Conservation (phyloP, 2,797 vertebrate genomes). For the Myotis findleyi region DNA sequence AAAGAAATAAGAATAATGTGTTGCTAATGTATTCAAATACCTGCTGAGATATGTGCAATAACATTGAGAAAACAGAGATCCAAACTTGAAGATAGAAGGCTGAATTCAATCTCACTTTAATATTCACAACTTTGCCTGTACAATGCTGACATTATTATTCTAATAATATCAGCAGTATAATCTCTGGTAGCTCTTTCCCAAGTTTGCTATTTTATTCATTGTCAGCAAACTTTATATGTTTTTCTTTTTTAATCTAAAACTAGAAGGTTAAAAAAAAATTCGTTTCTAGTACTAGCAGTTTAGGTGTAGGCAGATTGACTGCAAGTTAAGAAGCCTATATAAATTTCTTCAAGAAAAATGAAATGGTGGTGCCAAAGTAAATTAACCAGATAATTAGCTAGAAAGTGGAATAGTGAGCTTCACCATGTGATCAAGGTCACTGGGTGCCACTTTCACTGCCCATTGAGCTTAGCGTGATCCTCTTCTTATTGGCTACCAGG, state of each 20-base stretch:
- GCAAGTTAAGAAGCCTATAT: not conserved
- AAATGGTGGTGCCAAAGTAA: not conserved
- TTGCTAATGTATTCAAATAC: not conserved
- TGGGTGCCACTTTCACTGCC: not conserved
- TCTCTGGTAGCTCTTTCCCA: not conserved
- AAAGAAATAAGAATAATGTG: slow-evolving; percentile 3
- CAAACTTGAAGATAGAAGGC: not conserved
- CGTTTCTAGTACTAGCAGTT: not conserved
- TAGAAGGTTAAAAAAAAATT: not conserved
- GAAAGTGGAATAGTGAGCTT: not conserved
- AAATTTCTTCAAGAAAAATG: not conserved
- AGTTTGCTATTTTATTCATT: not conserved
- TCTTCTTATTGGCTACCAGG: not conserved
- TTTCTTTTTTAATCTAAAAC: slow-evolving; percentile 39
- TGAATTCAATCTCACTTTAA: not conserved
- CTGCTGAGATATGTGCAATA: not conserved
- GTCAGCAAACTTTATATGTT: not conserved
- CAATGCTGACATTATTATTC: not conserved
- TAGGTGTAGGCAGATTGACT: not conserved
- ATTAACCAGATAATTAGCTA: not conserved
- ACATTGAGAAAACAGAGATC: not conserved
- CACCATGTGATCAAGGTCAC: not conserved
- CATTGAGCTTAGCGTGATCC: not conserved
- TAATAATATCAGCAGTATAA: not conserved
- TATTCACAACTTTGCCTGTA: not conserved